Percentiles rank a stretch among this genome's conserved stretches.
Conservation (phyloP, 1,140 invertebrate species). For the Danaus melanippus region DNA sequence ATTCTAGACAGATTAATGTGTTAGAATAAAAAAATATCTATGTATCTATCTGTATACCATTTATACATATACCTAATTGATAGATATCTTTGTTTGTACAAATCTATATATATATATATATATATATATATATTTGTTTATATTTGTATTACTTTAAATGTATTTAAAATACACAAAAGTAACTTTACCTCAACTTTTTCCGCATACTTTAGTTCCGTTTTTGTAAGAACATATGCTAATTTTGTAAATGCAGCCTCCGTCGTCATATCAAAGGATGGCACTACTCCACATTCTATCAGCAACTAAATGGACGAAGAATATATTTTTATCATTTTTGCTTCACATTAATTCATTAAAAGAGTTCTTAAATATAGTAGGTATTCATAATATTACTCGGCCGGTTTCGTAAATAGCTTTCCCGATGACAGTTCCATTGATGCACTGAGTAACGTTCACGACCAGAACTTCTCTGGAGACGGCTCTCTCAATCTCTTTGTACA, state of each 20-base stretch:
- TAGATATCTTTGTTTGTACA: no score
- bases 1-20: no score
- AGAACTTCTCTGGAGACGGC: constrained; percentile 88
- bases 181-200: constrained; percentile 78
- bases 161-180: neutral
- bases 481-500: constrained; percentile 82
- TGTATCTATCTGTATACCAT: no score
- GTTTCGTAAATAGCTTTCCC: constrained; percentile 85
- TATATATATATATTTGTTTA: constrained; percentile 3
- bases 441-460: constrained; percentile 96
- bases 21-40: constrained; percentile 12
- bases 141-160: neutral
- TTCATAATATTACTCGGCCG: constrained; percentile 75
- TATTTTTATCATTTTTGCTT: neutral
- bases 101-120: neutral
- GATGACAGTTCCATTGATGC: constrained; percentile 82
- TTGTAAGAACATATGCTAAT: constrained; percentile 91
- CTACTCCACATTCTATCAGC: constrained; percentile 80
- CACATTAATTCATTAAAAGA: neutral
- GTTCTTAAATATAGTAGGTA: no score
- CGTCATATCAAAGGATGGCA: constrained; percentile 95
- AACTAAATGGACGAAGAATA: constrained; percentile 49
- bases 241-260: constrained; percentile 94
- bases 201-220: constrained; percentile 81
- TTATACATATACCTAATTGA: no score